phyloP scores from a whole-genome alignment of 2,797 vertebrate genomes.

The Ctenopoma multispine region DNA sequence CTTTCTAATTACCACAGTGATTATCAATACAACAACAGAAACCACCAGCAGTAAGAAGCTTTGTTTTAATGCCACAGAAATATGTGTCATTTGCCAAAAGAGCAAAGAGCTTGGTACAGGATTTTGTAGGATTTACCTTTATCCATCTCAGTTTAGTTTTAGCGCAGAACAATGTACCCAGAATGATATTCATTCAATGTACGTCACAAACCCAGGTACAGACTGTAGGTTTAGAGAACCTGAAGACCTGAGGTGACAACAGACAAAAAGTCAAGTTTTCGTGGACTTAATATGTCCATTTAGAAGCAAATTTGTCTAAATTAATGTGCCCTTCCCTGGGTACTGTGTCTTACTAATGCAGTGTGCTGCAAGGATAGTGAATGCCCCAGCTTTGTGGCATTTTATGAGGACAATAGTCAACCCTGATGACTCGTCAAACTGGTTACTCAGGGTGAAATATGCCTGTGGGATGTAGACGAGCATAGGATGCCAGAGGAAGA shows the following conservation, averaged over 20 bases:
- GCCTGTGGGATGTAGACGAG: constrained; percentile 40
- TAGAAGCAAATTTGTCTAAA: constrained; percentile 43
- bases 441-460: constrained; percentile 66
- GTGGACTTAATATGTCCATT: constrained; percentile 27
- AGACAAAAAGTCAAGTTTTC: constrained; percentile 16
- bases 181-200: constrained; percentile 15
- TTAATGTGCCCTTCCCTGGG: constrained; percentile 24
- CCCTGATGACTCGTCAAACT: constrained; percentile 51
- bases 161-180: constrained; percentile 14
- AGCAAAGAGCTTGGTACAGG: constrained; percentile 29
- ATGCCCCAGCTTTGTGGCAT: constrained; percentile 45
- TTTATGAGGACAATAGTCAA: constrained; percentile 68
- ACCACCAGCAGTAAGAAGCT: constrained; percentile 36
- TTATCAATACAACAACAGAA: constrained; percentile 18
- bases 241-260: not conserved
- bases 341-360: constrained; percentile 47
- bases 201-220: not conserved
- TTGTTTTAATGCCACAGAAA: constrained; percentile 39
- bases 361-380: constrained; percentile 31
- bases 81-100: constrained; percentile 28
- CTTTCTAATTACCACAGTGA: not conserved
- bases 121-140: constrained; percentile 44
- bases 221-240: not conserved
- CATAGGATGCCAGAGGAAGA: constrained; percentile 32
- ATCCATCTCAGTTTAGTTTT: constrained; percentile 36